Evolutionary conservation across 1,140 invertebrate genomes (phyloP), one percentile per base, ranked within the genome.

Genomic region (Elysia chlorotica): DNA sequence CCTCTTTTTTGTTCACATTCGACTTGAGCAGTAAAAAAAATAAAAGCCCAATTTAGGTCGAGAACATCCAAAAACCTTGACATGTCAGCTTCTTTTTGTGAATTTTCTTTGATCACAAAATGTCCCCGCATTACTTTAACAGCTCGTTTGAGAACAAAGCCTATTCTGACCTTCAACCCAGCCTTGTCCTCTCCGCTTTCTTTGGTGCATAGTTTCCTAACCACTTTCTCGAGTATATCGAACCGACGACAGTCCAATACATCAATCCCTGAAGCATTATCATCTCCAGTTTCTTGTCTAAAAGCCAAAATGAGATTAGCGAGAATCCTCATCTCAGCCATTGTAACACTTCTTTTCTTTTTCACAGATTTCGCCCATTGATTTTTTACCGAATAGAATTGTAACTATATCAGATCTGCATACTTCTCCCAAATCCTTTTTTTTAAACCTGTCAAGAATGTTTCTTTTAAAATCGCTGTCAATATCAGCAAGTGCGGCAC

Each of bases 401-500:
- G 63, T 70, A 17, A 65, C 21, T 28, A 56, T 35, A 48, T 76
- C 66, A 17, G 56, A 65, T 31, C 59, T 48, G 35, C 65, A 74
- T 2, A 76, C 21, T 25, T 73, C 30, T 54, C 75, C 59, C 30
- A 65, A 33, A 36, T 76, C 71, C 33, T 73, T 65, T 19, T 74
- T 61, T 48, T 65, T 59, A 61, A 74, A 76, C 68, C 67, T 48
- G 19, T 74, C 62, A 21, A 74, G 33, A 33, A 76, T 74, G 28
- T 65, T 31, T 31, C 25, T 14, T 31, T 69, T 66, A 28, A 62
- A 66, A 3, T 30, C 23, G 19, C 68, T 48, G 35, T 41, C 14
- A 31, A 71, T 61, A 25, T 48, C 59, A 19, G 65, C 33, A 10
- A 23, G 5, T 23, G 5, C 25, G 17, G n/a, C 37, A n/a, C 37